Base-by-base conservation (phyloP, 1,140 invertebrate genomes). In the Neodiprion virginianus region DNA sequence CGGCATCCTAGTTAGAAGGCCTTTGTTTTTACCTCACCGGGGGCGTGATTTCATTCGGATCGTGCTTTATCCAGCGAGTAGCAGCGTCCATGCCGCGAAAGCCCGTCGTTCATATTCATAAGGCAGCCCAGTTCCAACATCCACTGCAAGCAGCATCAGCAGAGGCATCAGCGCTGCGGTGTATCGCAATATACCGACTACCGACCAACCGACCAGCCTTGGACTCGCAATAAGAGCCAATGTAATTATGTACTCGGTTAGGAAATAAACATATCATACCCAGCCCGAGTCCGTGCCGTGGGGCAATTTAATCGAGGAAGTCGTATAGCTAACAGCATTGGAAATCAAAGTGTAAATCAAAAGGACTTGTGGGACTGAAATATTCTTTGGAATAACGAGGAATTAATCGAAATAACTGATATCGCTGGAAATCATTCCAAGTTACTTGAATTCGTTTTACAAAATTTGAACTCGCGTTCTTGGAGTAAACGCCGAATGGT, bases 201-300 rank as follows among this genome's bases (percentile, higher is more conserved):
- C 28, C 28, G 28, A 40, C 28, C 1, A 40, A 40, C 5, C 28
- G 28, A 40, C 28, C 28, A 40, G 5, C 28, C 2, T 40, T 8
- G 53, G 53, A 61, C 53, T 17, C n/a, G 53, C 53, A 61, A 61
- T 61, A 61, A 61, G 53, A 61, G 53, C 53, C 53, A 61, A 61
- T 8, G 53, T 17, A 61, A 61, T 78, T 79, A 79, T 72, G 72
- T 75, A 75, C 76, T 75, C 74, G 78, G 75, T 79, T 79, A 79
- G 75, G 75, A 78, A 81, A 83, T 79, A 83, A 80, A 82, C 80
- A 79, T 83, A 83, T 83, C 82, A 76, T 75, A 73, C 72, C 66
- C 72, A 75, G 28, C 28, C 2, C 28, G 5, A 40, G 28, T 61
- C 53, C 53, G 53, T 61, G 53, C 11, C 53, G 53, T 8, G 53